These are phyloP conservation scores for Tetragnatha montana DNA, from an alignment of 2,888 invertebrate species.

Conservation along the genomic window DNA sequence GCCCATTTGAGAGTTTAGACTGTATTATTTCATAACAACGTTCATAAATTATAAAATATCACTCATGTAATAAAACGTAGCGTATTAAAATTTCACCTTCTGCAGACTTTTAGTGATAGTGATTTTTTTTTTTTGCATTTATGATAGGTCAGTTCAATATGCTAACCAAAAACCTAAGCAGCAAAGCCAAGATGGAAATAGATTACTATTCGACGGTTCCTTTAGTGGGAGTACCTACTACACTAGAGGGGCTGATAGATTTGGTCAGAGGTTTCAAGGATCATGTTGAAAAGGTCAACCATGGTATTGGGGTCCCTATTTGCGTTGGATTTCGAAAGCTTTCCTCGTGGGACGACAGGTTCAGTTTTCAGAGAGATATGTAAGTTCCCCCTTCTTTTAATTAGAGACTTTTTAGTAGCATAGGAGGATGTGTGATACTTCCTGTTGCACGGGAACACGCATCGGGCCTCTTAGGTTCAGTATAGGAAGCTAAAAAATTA, in stretches of 20 bases:
- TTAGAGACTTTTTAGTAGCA: no score
- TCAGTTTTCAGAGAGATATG: neutral
- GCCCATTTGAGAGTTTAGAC: no score
- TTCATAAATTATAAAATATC: no score
- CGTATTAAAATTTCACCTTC: no score
- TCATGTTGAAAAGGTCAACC: constrained; percentile 39
- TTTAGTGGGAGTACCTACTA: constrained; percentile 21
- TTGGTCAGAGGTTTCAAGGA: constrained; percentile 21
- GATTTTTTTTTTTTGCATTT: neutral
- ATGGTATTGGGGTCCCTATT: constrained; percentile 36
- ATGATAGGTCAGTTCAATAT: neutral
- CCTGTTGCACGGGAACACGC: no score
- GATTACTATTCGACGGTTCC: constrained; percentile 38
- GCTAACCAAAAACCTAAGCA: neutral
- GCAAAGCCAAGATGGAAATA: constrained; percentile 35
- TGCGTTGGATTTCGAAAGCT: constrained; percentile 39
- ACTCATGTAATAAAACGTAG: no score
- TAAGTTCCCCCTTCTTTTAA: neutral
- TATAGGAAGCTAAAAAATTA: no score
- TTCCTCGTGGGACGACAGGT: neutral
- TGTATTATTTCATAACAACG: no score
- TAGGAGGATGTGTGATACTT: no score
- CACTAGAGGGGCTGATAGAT: constrained; percentile 2
- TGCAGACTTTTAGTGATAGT: no score
- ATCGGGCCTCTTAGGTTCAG: no score